Evolutionary conservation across 2,888 invertebrate species (phyloP).

Genomic region (Mamestra brassicae): DNA sequence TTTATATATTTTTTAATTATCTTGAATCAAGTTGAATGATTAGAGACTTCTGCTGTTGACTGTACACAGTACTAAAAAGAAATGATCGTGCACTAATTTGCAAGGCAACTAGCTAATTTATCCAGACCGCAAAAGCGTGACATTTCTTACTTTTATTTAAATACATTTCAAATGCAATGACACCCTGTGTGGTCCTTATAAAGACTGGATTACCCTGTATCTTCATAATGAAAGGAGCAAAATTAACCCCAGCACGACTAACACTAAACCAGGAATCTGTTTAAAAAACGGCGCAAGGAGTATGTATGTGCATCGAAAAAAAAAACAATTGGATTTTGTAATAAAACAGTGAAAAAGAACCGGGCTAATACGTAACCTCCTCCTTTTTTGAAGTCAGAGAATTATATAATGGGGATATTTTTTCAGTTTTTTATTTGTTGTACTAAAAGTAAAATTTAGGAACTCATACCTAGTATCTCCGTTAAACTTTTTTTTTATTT

Average conservation of each 20-base stretch:
- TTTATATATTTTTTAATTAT: too few species aligned
- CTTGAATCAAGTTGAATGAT: too few species aligned
- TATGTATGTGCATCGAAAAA: too few species aligned
- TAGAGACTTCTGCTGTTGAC: background rate
- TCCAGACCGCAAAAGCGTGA: conserved; percentile 43
- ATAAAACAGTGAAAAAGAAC: too few species aligned
- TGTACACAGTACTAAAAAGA: conserved; percentile 1
- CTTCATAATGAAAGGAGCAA: too few species aligned
- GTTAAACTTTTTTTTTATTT: too few species aligned
- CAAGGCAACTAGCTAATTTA: conserved; percentile 31
- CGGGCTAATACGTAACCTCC: too few species aligned
- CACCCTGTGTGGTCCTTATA: conserved; percentile 45
- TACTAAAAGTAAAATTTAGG: too few species aligned
- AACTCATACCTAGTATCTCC: too few species aligned
- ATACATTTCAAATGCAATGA: conserved; percentile 55
- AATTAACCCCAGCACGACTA: background rate
- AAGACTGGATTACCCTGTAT: conserved; percentile 24
- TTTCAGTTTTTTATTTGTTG: background rate
- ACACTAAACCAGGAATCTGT: background rate
- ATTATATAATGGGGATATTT: background rate
- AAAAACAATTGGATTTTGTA: too few species aligned
- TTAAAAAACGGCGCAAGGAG: background rate
- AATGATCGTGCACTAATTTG: conserved; percentile 42
- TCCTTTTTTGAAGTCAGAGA: too few species aligned
- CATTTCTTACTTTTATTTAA: conserved; percentile 50